Base-by-base conservation (phyloP, 2,888 invertebrate species). In the Cryptocephalus primarius region DNA sequence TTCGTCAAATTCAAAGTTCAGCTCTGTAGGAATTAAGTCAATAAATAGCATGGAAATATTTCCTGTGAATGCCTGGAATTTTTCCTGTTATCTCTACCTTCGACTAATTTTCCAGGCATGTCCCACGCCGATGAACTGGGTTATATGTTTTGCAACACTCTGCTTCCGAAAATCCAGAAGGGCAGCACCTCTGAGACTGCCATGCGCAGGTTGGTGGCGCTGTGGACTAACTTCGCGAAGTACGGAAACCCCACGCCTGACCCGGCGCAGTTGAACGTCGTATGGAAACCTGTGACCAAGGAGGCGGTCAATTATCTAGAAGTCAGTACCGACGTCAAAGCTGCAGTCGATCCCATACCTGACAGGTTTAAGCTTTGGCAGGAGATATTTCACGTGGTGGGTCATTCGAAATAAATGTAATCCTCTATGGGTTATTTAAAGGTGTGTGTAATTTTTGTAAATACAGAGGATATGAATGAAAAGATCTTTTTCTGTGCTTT, bases 41-140 rank as follows among this genome's bases (percentile, higher is more conserved):
- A n/a, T n/a, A n/a, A n/a, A n/a, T n/a, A n/a, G n/a, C n/a, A n/a
- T n/a, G n/a, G n/a, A n/a, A n/a, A n/a, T n/a, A n/a, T n/a, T n/a
- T n/a, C n/a, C n/a, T n/a, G n/a, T n/a, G n/a, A n/a, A n/a, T n/a
- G n/a, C n/a, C n/a, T n/a, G n/a, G n/a, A n/a, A n/a, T n/a, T n/a
- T n/a, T n/a, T n/a, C n/a, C n/a, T 40, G 2, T 8, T 13, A 14
- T 40, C 10, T 10, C 40, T 8, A 40, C 2, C 10, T 13, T 4
- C 14, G n/a, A 43, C 10, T 40, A 11, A 42, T 46, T 8, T 50
- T 53, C 40, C n/a, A 52, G 62, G 62, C 22, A 56, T 50, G 12
- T 53, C 52, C 33, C 61, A 62, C 45, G 55, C 48, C n/a, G 60
- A 57, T 42, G 61, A 62, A 14, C 22, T 61, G 11, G 53, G 55